Conservation (phyloP, 2,888 invertebrate genomes). For the Dexiosoma caninum region DNA sequence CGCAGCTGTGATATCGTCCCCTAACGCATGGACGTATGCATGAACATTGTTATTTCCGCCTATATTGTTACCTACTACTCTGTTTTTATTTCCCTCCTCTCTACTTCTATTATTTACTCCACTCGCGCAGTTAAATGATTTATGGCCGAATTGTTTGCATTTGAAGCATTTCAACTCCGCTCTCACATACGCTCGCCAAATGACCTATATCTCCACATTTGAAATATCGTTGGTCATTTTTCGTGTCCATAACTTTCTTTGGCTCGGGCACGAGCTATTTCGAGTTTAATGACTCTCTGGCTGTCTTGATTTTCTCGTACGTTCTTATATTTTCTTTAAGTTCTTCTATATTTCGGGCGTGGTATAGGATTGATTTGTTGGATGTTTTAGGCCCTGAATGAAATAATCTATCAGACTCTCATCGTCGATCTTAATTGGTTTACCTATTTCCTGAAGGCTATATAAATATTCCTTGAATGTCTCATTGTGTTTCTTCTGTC, state of each 20-base stretch:
- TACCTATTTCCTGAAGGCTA: slow-evolving; percentile 2
- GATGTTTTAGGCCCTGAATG: slow-evolving; percentile 4
- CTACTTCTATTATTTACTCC: not conserved
- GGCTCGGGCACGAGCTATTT: no score
- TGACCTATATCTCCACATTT: slow-evolving; percentile 23
- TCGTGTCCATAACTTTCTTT: not conserved
- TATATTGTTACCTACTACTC: no score
- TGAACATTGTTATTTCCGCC: no score
- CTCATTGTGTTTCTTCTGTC: slow-evolving; percentile 14
- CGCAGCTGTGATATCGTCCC: not conserved
- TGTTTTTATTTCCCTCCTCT: not conserved
- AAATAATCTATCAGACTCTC: slow-evolving; percentile 25
- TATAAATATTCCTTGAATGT: slow-evolving; percentile 25
- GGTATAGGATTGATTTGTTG: slow-evolving; percentile 24
- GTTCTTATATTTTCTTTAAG: slow-evolving; percentile 21
- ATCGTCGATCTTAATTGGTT: slow-evolving; percentile 16
- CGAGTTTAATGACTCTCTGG: not conserved
- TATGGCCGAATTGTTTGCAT: slow-evolving; percentile 12
- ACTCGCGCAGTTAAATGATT: slow-evolving; percentile 3
- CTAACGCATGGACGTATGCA: slow-evolving; percentile 20
- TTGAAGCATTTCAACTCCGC: not conserved
- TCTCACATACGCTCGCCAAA: not conserved
- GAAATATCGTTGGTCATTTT: not conserved
- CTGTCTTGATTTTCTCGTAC: slow-evolving; percentile 21
- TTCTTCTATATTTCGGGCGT: slow-evolving; percentile 11